These are phyloP conservation scores for Sebastes hubbsi DNA, from an alignment of 2,797 vertebrate species.

Conservation along the genomic window DNA sequence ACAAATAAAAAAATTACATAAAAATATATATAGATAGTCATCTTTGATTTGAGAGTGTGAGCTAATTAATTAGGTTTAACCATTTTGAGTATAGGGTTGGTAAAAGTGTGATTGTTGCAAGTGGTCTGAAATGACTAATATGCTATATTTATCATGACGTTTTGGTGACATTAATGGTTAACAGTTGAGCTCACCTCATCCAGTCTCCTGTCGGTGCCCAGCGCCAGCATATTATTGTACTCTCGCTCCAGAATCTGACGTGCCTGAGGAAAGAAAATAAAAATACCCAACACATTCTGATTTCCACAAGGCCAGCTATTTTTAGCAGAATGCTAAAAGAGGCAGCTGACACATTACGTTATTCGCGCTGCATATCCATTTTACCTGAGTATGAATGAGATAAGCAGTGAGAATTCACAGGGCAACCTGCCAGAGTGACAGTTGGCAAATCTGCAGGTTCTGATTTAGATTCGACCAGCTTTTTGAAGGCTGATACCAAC, in stretches of 20 bases:
- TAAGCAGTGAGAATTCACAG: conserved; percentile 38
- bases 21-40: not conserved
- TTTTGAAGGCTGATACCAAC: conserved; percentile 28
- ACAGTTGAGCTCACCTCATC: conserved; percentile 89
- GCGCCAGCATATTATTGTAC: conserved; percentile 97
- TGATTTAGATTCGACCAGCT: conserved; percentile 43
- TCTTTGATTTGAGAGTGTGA: not conserved
- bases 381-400: conserved; percentile 29
- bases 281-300: not conserved
- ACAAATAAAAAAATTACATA: too few species aligned
- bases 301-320: conserved; percentile 48
- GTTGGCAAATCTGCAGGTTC: conserved; percentile 60
- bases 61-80: not conserved
- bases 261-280: conserved; percentile 80
- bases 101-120: not conserved
- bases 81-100: not conserved
- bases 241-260: conserved; percentile 98
- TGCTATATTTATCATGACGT: not conserved
- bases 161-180: not conserved
- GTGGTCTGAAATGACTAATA: not conserved
- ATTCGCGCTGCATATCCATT: conserved; percentile 16
- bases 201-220: conserved; percentile 97
- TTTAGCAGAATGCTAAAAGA: conserved; percentile 32
- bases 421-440: conserved; percentile 45
- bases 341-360: conserved; percentile 39